phyloP scores from a whole-genome alignment of 2,888 invertebrate genomes.

The Drosophila gaucha region DNA sequence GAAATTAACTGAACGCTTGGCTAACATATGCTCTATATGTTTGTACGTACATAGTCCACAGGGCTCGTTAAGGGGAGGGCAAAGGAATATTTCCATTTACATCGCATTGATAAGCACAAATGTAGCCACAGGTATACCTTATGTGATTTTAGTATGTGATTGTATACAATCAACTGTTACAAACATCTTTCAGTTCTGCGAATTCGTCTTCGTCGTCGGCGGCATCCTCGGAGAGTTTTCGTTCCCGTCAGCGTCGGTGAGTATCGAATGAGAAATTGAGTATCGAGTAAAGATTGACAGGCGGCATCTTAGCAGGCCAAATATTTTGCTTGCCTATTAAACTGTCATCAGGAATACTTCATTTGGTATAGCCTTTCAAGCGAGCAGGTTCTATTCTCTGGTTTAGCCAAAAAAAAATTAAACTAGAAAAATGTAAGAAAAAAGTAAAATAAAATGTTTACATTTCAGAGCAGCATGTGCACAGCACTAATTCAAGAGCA shows the following conservation, averaged over 20 bases:
- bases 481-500: constrained; percentile 15
- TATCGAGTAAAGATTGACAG: constrained; percentile 25
- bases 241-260: constrained; percentile 30
- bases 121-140: constrained; percentile 31
- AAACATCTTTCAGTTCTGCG: constrained; percentile 5
- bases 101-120: constrained; percentile 12
- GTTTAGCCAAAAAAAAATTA: constrained; percentile 20
- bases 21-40: background rate
- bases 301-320: constrained; percentile 43
- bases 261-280: constrained; percentile 33
- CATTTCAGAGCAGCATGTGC: constrained; percentile 15
- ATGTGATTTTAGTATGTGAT: no score
- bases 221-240: constrained; percentile 31
- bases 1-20: background rate
- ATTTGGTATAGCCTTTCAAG: constrained; percentile 40
- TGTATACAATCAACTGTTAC: background rate
- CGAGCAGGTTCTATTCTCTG: constrained; percentile 39
- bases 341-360: constrained; percentile 51
- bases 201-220: background rate
- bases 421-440: constrained; percentile 51
- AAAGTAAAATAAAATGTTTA: constrained; percentile 13
- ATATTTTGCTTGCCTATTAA: constrained; percentile 1
- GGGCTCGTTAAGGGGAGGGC: constrained; percentile 1
- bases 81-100: constrained; percentile 38
- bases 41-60: constrained; percentile 18